phyloP scores from a whole-genome alignment of 2,113 vertebrate species.

The Lophius piscatorius region DNA sequence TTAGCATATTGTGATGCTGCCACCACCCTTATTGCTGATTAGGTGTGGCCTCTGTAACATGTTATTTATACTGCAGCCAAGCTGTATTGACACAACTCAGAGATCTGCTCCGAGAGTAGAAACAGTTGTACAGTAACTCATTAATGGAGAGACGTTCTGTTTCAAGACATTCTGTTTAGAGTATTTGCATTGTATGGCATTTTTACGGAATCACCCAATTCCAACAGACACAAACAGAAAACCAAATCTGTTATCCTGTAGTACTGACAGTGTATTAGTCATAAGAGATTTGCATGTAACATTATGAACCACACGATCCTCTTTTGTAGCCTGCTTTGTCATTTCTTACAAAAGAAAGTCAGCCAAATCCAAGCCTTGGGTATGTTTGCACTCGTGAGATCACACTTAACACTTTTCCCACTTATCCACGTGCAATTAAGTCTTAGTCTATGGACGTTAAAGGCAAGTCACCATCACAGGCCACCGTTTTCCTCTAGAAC shows the following conservation, averaged over 20 bases:
- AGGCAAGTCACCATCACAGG: background rate
- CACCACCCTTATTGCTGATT: conserved; percentile 43
- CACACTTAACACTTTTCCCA: conserved; percentile 42
- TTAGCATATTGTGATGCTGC: conserved; percentile 21
- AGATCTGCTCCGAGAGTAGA: conserved; percentile 18
- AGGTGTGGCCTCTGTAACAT: conserved; percentile 50
- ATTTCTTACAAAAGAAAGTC: conserved; percentile 34
- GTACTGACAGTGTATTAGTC: conserved; percentile 17
- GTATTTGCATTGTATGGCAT: conserved; percentile 8
- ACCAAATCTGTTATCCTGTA: no score
- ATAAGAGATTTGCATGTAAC: conserved; percentile 24
- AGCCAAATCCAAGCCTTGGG: conserved; percentile 38
- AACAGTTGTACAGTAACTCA: conserved; percentile 45
- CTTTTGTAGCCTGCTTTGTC: conserved; percentile 50
- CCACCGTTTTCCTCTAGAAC: background rate
- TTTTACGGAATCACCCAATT: no score
- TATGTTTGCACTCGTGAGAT: conserved; percentile 45
- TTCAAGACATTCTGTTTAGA: conserved; percentile 13
- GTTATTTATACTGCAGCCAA: conserved; percentile 65
- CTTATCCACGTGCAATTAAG: conserved; percentile 21
- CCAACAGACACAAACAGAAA: no score
- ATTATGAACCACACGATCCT: conserved; percentile 34
- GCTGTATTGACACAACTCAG: conserved; percentile 68
- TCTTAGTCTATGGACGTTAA: conserved; percentile 12
- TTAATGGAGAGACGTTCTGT: conserved; percentile 33